A percentile compares a stretch with the other conserved stretches of the same genome.
Conservation (phyloP, 2,797 vertebrate species). For the Kryptolebias ocellatus region DNA sequence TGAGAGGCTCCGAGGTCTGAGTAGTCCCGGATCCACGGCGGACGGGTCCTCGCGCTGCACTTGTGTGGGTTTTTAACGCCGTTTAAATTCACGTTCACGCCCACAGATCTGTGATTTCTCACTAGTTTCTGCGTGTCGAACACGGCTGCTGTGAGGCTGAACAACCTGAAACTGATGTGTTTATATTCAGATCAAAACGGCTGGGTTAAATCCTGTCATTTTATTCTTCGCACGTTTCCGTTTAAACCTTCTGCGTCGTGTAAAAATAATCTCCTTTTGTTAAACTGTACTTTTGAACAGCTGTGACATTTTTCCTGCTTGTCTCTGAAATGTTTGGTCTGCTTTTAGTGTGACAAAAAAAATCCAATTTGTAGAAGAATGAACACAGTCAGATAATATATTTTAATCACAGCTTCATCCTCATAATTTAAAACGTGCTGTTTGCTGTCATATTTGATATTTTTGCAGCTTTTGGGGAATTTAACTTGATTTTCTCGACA, state of each 20-base stretch:
- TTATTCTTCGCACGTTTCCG: neutral
- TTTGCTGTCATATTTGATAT: no score
- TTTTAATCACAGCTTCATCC: no score
- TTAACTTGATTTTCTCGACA: no score
- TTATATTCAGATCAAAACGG: slow-evolving; percentile 1
- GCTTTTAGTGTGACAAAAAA: neutral
- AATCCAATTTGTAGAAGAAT: no score
- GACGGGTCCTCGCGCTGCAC: neutral
- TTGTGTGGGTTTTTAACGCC: slow-evolving; percentile 1
- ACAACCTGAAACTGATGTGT: slow-evolving; percentile 2
- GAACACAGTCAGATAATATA: no score
- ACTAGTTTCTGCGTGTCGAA: neutral
- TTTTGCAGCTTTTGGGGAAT: no score
- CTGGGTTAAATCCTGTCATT: neutral
- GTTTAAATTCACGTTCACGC: slow-evolving; percentile 12
- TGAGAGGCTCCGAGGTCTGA: neutral
- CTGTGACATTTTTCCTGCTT: no score
- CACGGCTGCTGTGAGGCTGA: neutral
- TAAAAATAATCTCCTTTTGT: neutral
- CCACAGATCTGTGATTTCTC: neutral
- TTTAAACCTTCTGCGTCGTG: neutral
- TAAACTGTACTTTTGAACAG: no score
- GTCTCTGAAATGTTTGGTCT: neutral
- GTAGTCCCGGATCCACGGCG: neutral
- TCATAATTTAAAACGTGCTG: no score